Base-by-base conservation (phyloP, 2,888 invertebrate species). In the Bibio marci region DNA sequence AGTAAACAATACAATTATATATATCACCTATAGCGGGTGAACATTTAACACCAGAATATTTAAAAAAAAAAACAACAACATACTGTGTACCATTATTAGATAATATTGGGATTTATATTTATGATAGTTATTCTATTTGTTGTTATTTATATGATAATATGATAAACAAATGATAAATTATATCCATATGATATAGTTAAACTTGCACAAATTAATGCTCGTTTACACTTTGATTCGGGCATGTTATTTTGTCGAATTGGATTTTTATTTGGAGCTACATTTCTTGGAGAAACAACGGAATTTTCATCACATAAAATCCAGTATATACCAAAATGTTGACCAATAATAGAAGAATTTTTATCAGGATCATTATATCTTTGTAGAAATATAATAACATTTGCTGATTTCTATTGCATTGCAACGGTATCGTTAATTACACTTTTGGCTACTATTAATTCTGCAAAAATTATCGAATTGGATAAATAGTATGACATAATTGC, bases 81-180 rank as follows among this genome's bases (percentile, higher is more conserved):
- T 46, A 36, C 73, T 47, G 69, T 47, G 69, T 80, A 19, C 80
- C 80, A 18, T 71, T 71, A 1, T 50, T 80, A 46, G 56, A 68
- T 22, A 69, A 70, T 36, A 65, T 66, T 39, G 63, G 67, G 12
- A 59, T 65, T 4, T 30, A 30, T 30, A 55, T 72, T n/a, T 64
- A 63, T 61, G 80, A 80, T 51, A 77, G 77, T 41, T 76, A 77
- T 48, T 75, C 73, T 1, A 78, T 78, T 47, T 64, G 59, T 34
- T 54, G 67, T 1, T 76, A 77, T 51, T 56, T 80, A 41, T 71
- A 73, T 32, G 64, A 61, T 32, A 69, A 71, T n/a, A 52, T 75
- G 73, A 46, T 65, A 61, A 17, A 56, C 59, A 12, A 59, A 67
- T 33, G 67, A 71, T 43, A 53, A 62, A 3, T 57, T 77, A 7